phyloP scores from a whole-genome alignment of 2,113 vertebrate genomes.

The Uropsilus gracilis region DNA sequence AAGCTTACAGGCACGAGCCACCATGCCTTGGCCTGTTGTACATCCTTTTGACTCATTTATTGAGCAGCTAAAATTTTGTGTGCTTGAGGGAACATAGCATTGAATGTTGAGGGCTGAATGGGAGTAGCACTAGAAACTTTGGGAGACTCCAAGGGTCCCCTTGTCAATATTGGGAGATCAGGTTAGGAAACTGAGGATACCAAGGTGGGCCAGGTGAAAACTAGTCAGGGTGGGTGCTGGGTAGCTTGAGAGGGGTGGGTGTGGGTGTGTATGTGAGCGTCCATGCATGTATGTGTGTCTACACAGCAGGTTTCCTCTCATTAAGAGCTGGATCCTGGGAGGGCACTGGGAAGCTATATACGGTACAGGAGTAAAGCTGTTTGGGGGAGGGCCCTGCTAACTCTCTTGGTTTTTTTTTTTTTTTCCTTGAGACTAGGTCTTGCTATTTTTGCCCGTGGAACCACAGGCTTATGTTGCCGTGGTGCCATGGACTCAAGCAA shows the following conservation, averaged over 20 bases:
- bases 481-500: too few relatives aligned
- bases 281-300: too few relatives aligned
- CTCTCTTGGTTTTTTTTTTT: accelerated
- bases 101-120: not conserved
- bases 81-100: not conserved
- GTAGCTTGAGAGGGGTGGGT: too few relatives aligned
- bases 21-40: too few relatives aligned
- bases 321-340: not conserved
- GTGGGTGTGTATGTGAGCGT: too few relatives aligned
- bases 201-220: not conserved
- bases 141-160: not conserved
- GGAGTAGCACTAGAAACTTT: not conserved
- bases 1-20: too few relatives aligned
- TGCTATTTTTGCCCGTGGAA: too few relatives aligned
- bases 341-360: not conserved
- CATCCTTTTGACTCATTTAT: not conserved
- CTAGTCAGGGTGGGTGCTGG: not conserved
- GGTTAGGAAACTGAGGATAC: not conserved
- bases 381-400: not conserved
- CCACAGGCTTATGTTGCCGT: too few relatives aligned
- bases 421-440: too few relatives aligned
- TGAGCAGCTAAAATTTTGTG: not conserved
- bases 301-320: not conserved
- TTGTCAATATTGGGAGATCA: not conserved
- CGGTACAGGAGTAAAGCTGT: not conserved